Evolutionary conservation across 1,140 invertebrate genomes (phyloP).

Genomic region (Magallana angulata): DNA sequence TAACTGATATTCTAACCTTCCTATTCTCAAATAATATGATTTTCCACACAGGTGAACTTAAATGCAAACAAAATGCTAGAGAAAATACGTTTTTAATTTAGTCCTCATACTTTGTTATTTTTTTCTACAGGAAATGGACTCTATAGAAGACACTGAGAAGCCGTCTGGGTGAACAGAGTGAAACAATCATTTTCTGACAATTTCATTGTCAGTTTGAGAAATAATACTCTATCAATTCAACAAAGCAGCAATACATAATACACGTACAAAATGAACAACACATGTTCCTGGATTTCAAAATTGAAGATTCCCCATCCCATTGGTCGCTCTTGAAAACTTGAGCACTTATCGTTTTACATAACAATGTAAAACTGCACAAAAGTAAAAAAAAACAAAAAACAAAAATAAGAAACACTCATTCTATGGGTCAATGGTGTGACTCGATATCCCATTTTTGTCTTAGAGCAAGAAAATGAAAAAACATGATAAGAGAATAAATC

Average conservation of each 20-base stretch:
- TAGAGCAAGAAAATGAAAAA: slow-evolving; percentile 10
- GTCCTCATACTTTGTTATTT: background rate
- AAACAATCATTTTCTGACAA: slow-evolving; percentile 28
- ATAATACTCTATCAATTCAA: background rate
- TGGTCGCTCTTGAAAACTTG: slow-evolving; percentile 4
- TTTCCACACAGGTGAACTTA: background rate
- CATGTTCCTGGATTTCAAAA: background rate
- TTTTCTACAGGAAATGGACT: background rate
- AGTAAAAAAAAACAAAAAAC: background rate
- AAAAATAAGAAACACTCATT: background rate
- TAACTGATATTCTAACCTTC: background rate
- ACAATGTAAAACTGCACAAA: slow-evolving; percentile 8
- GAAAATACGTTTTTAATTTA: background rate
- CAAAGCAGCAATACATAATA: background rate
- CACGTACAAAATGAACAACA: background rate
- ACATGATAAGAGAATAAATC: slow-evolving; percentile 32
- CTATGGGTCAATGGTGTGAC: background rate
- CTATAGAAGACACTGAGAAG: background rate
- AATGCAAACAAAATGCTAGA: background rate
- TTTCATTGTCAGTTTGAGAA: background rate
- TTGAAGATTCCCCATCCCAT: background rate
- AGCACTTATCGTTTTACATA: background rate
- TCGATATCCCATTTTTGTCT: background rate
- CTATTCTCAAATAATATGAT: background rate
- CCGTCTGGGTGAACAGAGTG: background rate